These are phyloP conservation scores for Camponotus fellah DNA, from an alignment of 2,888 invertebrate genomes.

Conservation along the genomic window DNA sequence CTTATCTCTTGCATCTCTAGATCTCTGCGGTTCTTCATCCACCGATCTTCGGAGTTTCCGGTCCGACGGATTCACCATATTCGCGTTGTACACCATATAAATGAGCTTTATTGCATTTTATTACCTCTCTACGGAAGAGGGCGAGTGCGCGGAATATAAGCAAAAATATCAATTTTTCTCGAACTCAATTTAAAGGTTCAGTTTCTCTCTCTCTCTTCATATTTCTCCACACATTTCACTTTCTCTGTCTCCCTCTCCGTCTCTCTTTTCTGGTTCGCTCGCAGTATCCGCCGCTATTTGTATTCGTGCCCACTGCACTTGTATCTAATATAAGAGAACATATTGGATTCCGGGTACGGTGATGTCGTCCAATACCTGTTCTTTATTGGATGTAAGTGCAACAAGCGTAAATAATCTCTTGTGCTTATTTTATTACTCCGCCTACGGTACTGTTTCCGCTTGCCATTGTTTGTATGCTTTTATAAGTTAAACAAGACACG, in stretches of 20 bases:
- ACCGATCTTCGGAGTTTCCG: conserved; percentile 49
- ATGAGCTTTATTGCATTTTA: conserved; percentile 71
- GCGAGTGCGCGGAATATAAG: conserved; percentile 53
- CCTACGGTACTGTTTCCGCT: conserved; percentile 58
- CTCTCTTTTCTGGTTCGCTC: conserved; percentile 34
- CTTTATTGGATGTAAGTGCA: conserved; percentile 75
- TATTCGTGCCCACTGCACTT: conserved; percentile 70
- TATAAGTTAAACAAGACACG: conserved; percentile 52
- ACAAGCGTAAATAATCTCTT: conserved; percentile 73
- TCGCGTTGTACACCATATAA: conserved; percentile 33
- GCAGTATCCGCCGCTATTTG: conserved; percentile 64
- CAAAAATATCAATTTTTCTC: conserved; percentile 72
- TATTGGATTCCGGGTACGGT: conserved; percentile 69
- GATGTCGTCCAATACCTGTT: conserved; percentile 72
- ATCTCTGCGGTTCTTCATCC: conserved; percentile 25
- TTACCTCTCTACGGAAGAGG: conserved; percentile 48
- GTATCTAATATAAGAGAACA: conserved; percentile 71
- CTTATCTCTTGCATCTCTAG: conserved; percentile 21
- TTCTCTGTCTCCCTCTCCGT: not conserved
- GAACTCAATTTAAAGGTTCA: conserved; percentile 62
- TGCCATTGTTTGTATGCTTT: conserved; percentile 57
- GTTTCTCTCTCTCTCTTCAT: conserved; percentile 5
- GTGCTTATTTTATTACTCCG: conserved; percentile 73
- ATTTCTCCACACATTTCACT: not conserved
- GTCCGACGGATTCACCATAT: conserved; percentile 57